Conservation (phyloP, 2,113 vertebrate species). For the Lontra canadensis region DNA sequence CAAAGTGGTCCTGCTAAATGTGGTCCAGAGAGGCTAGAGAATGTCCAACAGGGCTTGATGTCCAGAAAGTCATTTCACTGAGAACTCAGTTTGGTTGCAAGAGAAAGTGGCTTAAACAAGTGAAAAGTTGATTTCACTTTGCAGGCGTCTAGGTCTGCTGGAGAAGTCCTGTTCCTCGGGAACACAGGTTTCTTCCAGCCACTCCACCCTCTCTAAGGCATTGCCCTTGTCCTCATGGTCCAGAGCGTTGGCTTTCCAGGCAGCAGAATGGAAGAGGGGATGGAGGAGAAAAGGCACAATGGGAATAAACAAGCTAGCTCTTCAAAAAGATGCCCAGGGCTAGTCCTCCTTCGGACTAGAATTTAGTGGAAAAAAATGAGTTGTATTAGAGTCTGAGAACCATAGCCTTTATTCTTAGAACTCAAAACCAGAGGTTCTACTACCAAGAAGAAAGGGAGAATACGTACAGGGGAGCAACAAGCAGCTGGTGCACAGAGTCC, state of each 20-base stretch:
- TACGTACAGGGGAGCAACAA: not conserved
- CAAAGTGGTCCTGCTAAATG: not conserved
- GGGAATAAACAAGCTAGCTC: not conserved
- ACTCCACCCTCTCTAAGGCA: not conserved
- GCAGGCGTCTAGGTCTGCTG: not conserved
- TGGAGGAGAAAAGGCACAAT: not conserved
- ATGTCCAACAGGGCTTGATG: not conserved
- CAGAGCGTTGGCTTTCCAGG: not conserved
- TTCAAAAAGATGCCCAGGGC: not conserved
- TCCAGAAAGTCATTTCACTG: not conserved
- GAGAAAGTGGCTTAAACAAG: not conserved
- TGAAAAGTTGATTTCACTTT: not conserved
- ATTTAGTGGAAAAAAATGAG: not conserved
- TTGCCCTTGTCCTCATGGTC: not conserved
- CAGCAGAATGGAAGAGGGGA: not conserved
- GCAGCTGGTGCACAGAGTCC: not conserved
- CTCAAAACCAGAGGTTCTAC: not conserved
- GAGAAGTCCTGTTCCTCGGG: not conserved
- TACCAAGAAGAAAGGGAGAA: not conserved
- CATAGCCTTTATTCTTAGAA: not conserved
- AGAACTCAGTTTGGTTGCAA: not conserved
- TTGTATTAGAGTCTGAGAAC: not conserved
- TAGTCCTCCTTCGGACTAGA: not conserved
- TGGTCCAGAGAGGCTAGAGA: not conserved
- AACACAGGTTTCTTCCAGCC: not conserved